Base-by-base conservation (phyloP, 2,797 vertebrate genomes). In the Sphaeramia orbicularis region DNA sequence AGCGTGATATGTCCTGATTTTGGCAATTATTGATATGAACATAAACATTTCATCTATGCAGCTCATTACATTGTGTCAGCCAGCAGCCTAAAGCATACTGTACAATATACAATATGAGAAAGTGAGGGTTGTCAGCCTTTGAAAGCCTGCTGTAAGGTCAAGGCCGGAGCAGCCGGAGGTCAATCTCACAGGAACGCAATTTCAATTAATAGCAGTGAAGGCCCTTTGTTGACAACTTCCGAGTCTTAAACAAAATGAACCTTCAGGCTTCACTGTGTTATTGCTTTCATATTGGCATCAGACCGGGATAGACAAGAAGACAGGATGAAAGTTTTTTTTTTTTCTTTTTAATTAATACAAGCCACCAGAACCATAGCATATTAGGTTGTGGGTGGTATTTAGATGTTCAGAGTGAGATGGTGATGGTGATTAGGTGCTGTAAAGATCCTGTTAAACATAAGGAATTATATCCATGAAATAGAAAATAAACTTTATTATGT, bases 1-100 rank as follows among this genome's bases (percentile, higher is more conserved):
- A 80, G 69, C 81, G 84, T 84, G 75, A 82, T 60, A 61, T 89
- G 83, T 84, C 75, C 65, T 59, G 59, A 76, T 67, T 78, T 57
- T 80, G 74, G 74, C 84, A 80, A 35, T 42, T 0, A 37, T 18
- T 79, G 59, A 82, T 64, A 65, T 63, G 50, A 78, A 57, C 72
- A 43, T 47, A 81, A 83, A 81, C 59, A 76, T 58, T 81, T 87
- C 41, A 49, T 66, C 54, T 50, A 19, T 32, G 36, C 55, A 57
- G 51, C 48, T 60, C 54, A 68, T 71, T 76, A 67, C 44, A 71
- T 78, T 86, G 75, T 86, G 49, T 79, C 55, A 41, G 54, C 48
- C 60, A 52, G 71, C 68, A 76, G 60, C 56, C 57, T 4, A 24
- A 64, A 71, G 81, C 68, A 32, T 71, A 86, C 40, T 42, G 40